Conservation (phyloP, 2,888 invertebrate genomes). For the Cybosia mesomella region DNA sequence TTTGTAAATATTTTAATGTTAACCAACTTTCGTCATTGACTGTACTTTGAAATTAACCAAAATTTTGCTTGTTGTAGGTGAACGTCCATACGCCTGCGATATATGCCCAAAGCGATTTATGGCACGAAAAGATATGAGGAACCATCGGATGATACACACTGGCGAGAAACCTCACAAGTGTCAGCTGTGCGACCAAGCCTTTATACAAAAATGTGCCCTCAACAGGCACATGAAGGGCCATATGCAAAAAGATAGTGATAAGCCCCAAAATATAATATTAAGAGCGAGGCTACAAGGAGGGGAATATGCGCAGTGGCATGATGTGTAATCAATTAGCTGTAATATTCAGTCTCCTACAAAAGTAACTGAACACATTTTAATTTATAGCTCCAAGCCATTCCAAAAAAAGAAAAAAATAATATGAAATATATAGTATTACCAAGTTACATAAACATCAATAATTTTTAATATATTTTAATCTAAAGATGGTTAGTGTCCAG, state of each 20-base stretch:
- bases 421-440: no score
- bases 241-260: conserved; percentile 55
- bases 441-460: no score
- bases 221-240: conserved; percentile 95
- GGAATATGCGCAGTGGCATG: conserved; percentile 32
- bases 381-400: no score
- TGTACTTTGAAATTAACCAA: no score
- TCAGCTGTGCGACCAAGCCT: conserved; percentile 94
- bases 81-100: conserved; percentile 94
- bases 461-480: no score
- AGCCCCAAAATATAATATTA: conserved; percentile 41
- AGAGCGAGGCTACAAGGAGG: conserved; percentile 36
- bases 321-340: conserved; percentile 15
- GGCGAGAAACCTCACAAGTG: conserved; percentile 97
- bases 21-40: no score
- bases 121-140: conserved; percentile 96
- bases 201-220: conserved; percentile 96
- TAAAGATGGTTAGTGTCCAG: neutral
- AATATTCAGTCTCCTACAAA: neutral
- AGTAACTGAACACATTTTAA: neutral
- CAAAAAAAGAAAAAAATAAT: no score
- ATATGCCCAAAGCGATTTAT: conserved; percentile 96
- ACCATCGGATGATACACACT: conserved; percentile 96
- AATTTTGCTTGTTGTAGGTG: conserved; percentile 77
- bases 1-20: no score